These are phyloP conservation scores for Danio jaintianensis DNA, from an alignment of 2,797 vertebrate species.

Conservation along the genomic window DNA sequence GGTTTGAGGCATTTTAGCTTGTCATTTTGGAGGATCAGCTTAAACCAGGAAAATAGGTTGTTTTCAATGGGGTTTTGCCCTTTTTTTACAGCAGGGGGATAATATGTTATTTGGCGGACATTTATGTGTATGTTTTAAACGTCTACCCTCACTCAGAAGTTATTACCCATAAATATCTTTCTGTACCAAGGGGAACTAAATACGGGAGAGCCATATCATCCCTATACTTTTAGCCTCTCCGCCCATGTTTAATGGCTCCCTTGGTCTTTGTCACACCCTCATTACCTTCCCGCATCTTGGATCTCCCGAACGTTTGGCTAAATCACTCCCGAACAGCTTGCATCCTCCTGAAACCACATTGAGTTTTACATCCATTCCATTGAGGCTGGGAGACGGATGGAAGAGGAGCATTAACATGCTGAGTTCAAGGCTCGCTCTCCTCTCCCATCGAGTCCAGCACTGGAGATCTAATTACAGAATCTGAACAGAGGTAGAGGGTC, in stretches of 20 bases:
- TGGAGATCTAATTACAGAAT: slow-evolving; percentile 59
- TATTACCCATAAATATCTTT: slow-evolving; percentile 12
- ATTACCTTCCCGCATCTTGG: slow-evolving; percentile 55
- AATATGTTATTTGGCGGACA: background rate
- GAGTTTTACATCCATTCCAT: slow-evolving; percentile 53
- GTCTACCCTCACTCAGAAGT: background rate
- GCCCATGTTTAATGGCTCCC: slow-evolving; percentile 55
- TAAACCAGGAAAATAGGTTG: too few species aligned
- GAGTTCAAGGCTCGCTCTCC: slow-evolving; percentile 49
- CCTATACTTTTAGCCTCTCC: slow-evolving; percentile 49
- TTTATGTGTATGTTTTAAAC: background rate
- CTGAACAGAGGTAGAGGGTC: slow-evolving; percentile 44
- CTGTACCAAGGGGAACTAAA: background rate
- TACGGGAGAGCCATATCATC: slow-evolving; percentile 5
- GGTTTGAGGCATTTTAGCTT: too few species aligned
- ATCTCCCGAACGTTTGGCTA: slow-evolving; percentile 45
- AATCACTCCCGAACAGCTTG: slow-evolving; percentile 56
- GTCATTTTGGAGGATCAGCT: too few species aligned
- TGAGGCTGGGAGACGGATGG: slow-evolving; percentile 45
- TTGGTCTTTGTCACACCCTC: slow-evolving; percentile 54
- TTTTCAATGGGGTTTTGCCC: too few species aligned
- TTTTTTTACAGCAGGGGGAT: too few species aligned
- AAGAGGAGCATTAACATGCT: slow-evolving; percentile 48
- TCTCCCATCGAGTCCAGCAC: slow-evolving; percentile 42
- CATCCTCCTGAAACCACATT: slow-evolving; percentile 56